Percentiles rank a stretch among this genome's conserved stretches.
These are phyloP conservation scores for Erpornis zantholeuca DNA, from an alignment of 2,113 vertebrate species.

Conservation along the genomic window DNA sequence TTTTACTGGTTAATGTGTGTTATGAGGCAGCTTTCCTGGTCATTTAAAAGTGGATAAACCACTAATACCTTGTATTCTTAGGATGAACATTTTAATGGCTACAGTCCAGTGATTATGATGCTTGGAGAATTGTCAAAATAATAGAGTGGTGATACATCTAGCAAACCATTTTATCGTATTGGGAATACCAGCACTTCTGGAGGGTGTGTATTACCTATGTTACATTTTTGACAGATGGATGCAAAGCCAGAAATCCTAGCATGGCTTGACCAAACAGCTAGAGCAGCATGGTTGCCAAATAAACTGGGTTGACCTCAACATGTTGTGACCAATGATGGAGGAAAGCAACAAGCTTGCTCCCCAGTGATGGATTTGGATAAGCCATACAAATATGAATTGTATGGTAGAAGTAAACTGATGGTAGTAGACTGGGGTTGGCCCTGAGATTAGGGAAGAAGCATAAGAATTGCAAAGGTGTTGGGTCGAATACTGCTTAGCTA, in stretches of 20 bases:
- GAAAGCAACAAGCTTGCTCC: not conserved
- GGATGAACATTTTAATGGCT: not conserved
- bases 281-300: not conserved
- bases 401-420: not conserved
- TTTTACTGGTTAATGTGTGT: not conserved
- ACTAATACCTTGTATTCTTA: not conserved
- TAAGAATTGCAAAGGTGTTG: not conserved
- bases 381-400: not conserved
- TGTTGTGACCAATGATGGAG: not conserved
- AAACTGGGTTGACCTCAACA: not conserved
- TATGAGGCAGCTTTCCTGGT: not conserved
- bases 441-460: not conserved
- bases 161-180: not conserved
- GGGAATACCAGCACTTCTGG: not conserved
- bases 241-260: not conserved
- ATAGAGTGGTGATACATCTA: not conserved
- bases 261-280: not conserved
- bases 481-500: not conserved
- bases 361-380: not conserved
- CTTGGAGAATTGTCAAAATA: not conserved
- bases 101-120: not conserved
- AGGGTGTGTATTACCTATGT: rapidly evolving
- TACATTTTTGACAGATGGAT: not conserved
- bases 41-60: not conserved
- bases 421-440: not conserved